Evolutionary conservation across 2,797 vertebrate species (phyloP).

Genomic region (Xenopus petersii): DNA sequence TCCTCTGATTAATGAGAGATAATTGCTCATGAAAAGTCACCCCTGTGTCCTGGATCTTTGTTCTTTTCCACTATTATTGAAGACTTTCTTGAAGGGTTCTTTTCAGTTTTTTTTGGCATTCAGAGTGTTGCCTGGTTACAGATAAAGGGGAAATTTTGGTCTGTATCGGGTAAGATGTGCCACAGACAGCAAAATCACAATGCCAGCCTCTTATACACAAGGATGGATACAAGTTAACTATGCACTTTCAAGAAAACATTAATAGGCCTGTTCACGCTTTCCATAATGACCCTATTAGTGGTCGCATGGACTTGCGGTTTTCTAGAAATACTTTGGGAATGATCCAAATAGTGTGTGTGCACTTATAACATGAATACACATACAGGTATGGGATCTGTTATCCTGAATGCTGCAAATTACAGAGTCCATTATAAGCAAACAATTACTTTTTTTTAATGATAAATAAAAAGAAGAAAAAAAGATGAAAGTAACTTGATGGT

Average conservation of each 20-base stretch:
- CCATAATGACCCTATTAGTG: constrained; percentile 82
- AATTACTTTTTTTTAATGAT: no score
- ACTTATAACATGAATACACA: no score
- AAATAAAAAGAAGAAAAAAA: no score
- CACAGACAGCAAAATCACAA: constrained; percentile 91
- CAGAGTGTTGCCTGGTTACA: constrained; percentile 98
- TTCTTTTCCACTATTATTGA: constrained; percentile 95
- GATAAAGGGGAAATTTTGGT: constrained; percentile 92
- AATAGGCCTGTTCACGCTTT: constrained; percentile 93
- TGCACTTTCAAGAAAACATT: constrained; percentile 95
- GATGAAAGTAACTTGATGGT: no score
- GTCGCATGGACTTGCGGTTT: constrained; percentile 60
- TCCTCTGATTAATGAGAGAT: constrained; percentile 96
- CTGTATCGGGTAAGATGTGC: constrained; percentile 95
- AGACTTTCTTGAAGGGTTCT: constrained; percentile 95
- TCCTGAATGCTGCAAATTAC: no score
- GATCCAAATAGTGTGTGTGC: no score
- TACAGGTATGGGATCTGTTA: no score
- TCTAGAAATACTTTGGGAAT: no score
- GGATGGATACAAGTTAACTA: constrained; percentile 98
- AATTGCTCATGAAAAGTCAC: constrained; percentile 99
- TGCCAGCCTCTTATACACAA: constrained; percentile 85
- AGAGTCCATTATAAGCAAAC: no score
- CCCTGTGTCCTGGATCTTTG: constrained; percentile 95
- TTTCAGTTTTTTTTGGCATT: constrained; percentile 96